Evolutionary conservation across 2,888 invertebrate species (phyloP), one percentile per base, ranked within the genome.

Genomic region (Drosophila rellima): DNA sequence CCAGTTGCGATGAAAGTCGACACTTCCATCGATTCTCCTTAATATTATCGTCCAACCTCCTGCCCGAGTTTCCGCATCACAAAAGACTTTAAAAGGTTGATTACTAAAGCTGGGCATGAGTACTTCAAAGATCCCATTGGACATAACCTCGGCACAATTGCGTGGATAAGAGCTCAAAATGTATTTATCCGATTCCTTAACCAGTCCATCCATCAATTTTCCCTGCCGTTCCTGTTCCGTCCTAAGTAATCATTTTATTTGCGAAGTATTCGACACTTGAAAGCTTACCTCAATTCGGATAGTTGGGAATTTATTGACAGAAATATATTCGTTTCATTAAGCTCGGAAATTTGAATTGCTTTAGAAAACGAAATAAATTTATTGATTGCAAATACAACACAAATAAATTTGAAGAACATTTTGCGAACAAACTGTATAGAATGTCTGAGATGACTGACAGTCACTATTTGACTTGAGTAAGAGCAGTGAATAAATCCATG

Each of bases 11-110:
- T 39, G 47, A 3, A 81, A 80, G 23, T 70, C 37, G 8, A 63
- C 66, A 39, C 75, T 74, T 2, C 79, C 78, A 17, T 78, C 74
- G 7, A 50, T 45, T 0, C 81, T 68, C 0, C 61, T 57, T 17
- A 77, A 13, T 11, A 79, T 33, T 0, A 80, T 15, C 0, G 60
- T 65, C 82, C 82, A 78, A 0, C 62, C 74, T 1, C 61, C 63
- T 1, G 45, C 52, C 1, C 47, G 47, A 11, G 59, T 68, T 10
- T 44, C 31, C 11, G 17, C 26, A 18, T 81, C 71, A 15, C 74
- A 81, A 35, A n/a, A 47, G 26, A 77, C 74, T n/a, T 47, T 10
- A 31, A 77, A 77, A 0, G 81, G 55, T 13, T 78, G 17, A 0
- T n/a, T 47, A 59, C 64, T 61, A 23, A 17, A 72, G 18, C 31